Evolutionary conservation across 2,113 vertebrate species (phyloP).

Genomic region (Xenopus laevis): DNA sequence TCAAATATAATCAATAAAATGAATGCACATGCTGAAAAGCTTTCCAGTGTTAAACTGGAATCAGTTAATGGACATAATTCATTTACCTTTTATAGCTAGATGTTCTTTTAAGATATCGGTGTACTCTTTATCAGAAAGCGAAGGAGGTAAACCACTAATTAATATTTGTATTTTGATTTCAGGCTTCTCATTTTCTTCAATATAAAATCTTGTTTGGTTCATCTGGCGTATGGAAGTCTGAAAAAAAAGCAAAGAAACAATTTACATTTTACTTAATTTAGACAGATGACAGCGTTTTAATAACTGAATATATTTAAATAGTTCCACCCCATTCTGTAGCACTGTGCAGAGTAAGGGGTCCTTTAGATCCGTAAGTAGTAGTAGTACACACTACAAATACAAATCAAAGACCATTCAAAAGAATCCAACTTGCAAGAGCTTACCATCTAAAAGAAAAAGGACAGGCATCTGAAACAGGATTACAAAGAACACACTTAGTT

Average conservation of each 20-base stretch:
- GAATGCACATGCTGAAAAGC: neutral
- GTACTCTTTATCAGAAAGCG: conserved; percentile 75
- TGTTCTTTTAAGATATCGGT: conserved; percentile 73
- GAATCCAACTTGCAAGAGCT: no score
- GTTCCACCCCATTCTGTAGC: no score
- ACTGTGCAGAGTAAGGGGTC: no score
- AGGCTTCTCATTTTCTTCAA: conserved; percentile 65
- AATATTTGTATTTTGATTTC: conserved; percentile 71
- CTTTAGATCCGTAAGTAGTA: no score
- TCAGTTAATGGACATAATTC: conserved; percentile 3
- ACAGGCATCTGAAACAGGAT: no score
- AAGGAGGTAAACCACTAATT: conserved; percentile 77
- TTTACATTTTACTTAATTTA: no score
- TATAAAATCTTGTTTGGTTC: conserved; percentile 89
- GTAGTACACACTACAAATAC: no score
- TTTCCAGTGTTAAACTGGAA: neutral
- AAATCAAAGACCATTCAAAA: no score
- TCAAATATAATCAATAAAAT: conserved; percentile 4
- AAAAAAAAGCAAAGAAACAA: neutral
- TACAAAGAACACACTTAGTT: no score
- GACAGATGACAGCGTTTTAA: no score
- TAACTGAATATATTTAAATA: no score
- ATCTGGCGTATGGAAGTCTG: conserved; percentile 86
- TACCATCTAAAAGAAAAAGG: no score
- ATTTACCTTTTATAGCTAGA: conserved; percentile 82